These are phyloP conservation scores for Neodiprion fabricii DNA, from an alignment of 1,140 invertebrate genomes.

Conservation along the genomic window DNA sequence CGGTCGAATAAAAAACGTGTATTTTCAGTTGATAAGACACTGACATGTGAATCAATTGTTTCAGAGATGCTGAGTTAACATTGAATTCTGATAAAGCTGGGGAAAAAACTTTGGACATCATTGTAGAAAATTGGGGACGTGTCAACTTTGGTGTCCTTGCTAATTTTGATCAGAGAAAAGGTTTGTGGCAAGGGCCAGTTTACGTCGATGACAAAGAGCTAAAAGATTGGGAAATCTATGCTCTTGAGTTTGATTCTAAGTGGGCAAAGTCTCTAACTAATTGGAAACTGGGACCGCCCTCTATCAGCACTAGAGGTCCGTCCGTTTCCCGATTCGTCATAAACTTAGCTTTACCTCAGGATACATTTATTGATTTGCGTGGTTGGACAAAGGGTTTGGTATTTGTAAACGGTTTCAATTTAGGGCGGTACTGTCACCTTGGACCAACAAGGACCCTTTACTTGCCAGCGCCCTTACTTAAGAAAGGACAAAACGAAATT, in stretches of 20 bases:
- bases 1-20: background rate
- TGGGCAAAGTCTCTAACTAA: constrained; percentile 47
- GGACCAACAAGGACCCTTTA: constrained; percentile 69
- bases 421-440: constrained; percentile 65
- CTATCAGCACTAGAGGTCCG: constrained; percentile 34
- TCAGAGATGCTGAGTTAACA: constrained; percentile 19
- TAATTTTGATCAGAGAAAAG: constrained; percentile 61
- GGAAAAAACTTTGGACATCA: constrained; percentile 57
- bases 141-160: constrained; percentile 62
- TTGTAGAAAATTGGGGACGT: constrained; percentile 69
- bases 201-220: constrained; percentile 53
- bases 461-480: constrained; percentile 65
- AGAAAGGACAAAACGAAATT: constrained; percentile 60
- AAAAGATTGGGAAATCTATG: constrained; percentile 58
- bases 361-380: constrained; percentile 56
- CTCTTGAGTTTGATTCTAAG: constrained; percentile 62
- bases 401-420: constrained; percentile 71
- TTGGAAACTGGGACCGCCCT: constrained; percentile 23
- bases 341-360: constrained; percentile 35
- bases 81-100: constrained; percentile 29
- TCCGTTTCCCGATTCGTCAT: constrained; percentile 44
- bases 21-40: background rate
- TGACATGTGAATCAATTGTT: background rate
- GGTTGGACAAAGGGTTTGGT: constrained; percentile 66
- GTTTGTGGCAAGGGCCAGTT: constrained; percentile 59